phyloP scores from a whole-genome alignment of 1,140 invertebrate genomes.

The Campoletis sonorensis region DNA sequence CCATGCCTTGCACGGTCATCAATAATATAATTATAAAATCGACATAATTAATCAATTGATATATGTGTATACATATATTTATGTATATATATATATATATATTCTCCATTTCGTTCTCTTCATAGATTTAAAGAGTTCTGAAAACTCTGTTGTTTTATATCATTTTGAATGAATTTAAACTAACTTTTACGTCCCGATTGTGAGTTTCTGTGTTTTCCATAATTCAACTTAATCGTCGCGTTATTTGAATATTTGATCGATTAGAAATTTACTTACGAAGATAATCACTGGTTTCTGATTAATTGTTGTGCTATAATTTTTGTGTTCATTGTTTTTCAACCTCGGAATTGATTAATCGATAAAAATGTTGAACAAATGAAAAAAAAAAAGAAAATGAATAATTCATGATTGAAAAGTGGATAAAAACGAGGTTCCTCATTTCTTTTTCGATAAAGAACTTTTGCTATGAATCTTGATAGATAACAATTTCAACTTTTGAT shows the following conservation, averaged over 20 bases:
- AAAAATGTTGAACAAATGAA: neutral
- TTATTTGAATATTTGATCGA: neutral
- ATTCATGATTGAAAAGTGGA: neutral
- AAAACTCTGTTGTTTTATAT: neutral
- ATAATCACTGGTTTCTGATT: neutral
- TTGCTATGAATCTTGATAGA: no score
- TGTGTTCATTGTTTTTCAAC: neutral
- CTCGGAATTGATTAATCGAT: neutral
- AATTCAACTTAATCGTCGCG: neutral
- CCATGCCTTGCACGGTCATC: neutral
- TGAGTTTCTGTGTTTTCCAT: neutral
- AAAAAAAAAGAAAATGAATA: no score
- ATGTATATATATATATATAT: neutral
- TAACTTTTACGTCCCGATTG: neutral
- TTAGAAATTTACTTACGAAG: conserved; percentile 1
- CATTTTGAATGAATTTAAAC: neutral
- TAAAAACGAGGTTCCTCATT: neutral
- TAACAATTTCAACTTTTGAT: no score
- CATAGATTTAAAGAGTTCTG: neutral
- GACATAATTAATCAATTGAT: neutral
- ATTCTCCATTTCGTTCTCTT: neutral
- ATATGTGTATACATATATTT: neutral
- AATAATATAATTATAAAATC: conserved; percentile 1
- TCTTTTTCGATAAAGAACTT: no score
- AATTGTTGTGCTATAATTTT: conserved; percentile 3